A percentile compares a stretch with the other conserved stretches of the same genome.
Evolutionary conservation across 2,888 invertebrate species (phyloP).

Genomic region (Prosopocoilus inquinatus): DNA sequence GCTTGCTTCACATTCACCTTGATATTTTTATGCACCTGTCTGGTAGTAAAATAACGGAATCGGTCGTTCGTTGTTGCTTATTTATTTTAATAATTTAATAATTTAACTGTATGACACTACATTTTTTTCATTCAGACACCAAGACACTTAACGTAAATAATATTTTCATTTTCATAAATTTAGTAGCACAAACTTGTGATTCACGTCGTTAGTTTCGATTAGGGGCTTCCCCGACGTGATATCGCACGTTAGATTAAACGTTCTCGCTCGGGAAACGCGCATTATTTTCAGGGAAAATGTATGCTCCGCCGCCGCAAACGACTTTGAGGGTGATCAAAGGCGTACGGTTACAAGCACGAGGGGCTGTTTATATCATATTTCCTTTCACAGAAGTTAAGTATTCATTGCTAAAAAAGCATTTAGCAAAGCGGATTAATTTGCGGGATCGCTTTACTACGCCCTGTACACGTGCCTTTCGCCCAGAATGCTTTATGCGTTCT

Average conservation of each 20-base stretch:
- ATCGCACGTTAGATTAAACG: neutral
- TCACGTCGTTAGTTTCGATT: neutral
- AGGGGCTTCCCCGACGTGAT: neutral
- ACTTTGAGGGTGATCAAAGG: slow-evolving; percentile 16
- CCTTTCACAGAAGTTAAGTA: slow-evolving; percentile 3
- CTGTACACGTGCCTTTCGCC: no score
- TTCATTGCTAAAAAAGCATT: slow-evolving; percentile 7
- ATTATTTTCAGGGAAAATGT: neutral
- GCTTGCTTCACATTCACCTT: no score
- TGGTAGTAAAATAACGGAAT: no score
- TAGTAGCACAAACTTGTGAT: no score
- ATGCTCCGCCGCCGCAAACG: neutral
- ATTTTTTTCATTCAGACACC: no score
- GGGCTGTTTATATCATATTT: slow-evolving; percentile 1
- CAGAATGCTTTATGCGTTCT: no score
- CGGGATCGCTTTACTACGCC: neutral
- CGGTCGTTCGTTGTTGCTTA: no score
- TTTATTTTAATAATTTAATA: no score
- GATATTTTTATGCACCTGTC: no score
- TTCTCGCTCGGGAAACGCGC: neutral
- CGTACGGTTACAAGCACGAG: neutral
- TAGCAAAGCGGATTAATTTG: neutral
- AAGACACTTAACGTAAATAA: no score
- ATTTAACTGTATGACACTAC: no score
- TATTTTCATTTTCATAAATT: no score